Conservation (phyloP, 2,888 invertebrate genomes). For the Gymnosoma rotundatum region DNA sequence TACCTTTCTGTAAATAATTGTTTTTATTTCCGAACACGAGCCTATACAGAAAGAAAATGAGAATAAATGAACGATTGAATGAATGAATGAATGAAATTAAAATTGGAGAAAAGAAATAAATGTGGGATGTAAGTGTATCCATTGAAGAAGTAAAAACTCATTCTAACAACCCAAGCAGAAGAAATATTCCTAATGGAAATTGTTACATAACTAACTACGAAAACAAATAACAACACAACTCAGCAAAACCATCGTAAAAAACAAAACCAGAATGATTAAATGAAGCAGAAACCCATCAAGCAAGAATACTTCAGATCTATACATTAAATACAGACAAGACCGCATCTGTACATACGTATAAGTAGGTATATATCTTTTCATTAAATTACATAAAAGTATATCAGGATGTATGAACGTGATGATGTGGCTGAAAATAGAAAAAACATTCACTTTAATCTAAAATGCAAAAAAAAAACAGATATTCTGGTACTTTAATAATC, state of each 20-base stretch:
- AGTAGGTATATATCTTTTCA: background rate
- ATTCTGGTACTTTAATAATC: background rate
- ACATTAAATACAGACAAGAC: conserved; percentile 1
- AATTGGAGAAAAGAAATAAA: conserved; percentile 27
- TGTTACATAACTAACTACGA: conserved; percentile 36
- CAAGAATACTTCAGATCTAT: conserved; percentile 55
- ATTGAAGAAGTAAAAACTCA: conserved; percentile 1
- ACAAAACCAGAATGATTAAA: conserved; percentile 56
- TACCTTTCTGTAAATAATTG: conserved; percentile 67
- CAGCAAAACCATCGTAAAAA: conserved; percentile 15
- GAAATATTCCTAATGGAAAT: conserved; percentile 62
- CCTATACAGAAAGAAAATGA: conserved; percentile 25
- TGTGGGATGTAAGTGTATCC: conserved; percentile 27
- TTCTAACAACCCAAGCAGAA: conserved; percentile 49
- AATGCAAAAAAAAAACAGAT: background rate
- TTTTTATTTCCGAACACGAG: conserved; percentile 66
- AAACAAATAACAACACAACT: conserved; percentile 9
- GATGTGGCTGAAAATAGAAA: conserved; percentile 14
- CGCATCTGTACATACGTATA: background rate
- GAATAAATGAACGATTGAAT: conserved; percentile 35
- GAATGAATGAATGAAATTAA: conserved; percentile 34
- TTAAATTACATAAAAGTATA: background rate
- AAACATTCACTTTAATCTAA: conserved; percentile 3
- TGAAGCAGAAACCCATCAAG: conserved; percentile 65
- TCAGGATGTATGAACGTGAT: background rate